Conservation (phyloP, 2,113 vertebrate species). For the Sus scrofa region T2T-Sscrofa CM000823.6:42063001-42063500, state of each 20-base stretch:
- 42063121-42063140: conserved; percentile 34
- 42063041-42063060: conserved; percentile 99
- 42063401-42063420: no score
- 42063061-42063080: conserved; percentile 90
- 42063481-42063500: no score
- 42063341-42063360: no score
- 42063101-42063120: conserved; percentile 54
- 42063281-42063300: conserved; percentile 49
- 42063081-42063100: conserved; percentile 38
- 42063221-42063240: conserved; percentile 60
- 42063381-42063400: no score
- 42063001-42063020: conserved; percentile 99
- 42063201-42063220: background rate
- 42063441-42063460: no score
- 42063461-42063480: no score
- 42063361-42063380: no score
- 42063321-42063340: no score
- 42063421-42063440: no score
- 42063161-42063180: background rate
- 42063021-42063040: conserved; percentile 98
- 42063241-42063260: background rate
- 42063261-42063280: background rate
- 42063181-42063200: conserved; percentile 30
- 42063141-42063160: conserved; percentile 31
- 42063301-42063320: background rate